These are phyloP conservation scores for Zhuqinia jingwanae DNA, from an alignment of 2,888 invertebrate species.

Conservation along the genomic window DNA sequence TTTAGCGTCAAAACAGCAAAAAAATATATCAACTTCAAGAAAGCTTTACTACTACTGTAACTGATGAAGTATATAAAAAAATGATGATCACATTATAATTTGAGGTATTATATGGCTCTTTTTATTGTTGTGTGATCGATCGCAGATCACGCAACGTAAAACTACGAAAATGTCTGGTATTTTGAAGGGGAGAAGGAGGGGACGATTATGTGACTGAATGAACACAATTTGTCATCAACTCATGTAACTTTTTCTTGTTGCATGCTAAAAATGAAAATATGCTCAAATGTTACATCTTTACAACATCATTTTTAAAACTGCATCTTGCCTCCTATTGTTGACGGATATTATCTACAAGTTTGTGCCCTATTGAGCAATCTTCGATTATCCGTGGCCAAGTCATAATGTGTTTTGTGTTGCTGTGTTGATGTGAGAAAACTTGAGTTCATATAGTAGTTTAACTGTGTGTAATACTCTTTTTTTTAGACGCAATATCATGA, in stretches of 20 bases:
- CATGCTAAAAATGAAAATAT: too few relatives aligned
- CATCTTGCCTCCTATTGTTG: not conserved
- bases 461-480: constrained; percentile 9
- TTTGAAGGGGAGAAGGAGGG: not conserved
- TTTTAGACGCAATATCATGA: constrained; percentile 10
- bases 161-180: constrained; percentile 13
- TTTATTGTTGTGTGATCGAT: not conserved
- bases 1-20: not conserved
- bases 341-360: not conserved
- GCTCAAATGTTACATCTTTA: not conserved
- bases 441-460: constrained; percentile 8
- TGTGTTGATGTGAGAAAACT: too few relatives aligned
- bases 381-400: constrained; percentile 66
- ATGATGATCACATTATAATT: not conserved
- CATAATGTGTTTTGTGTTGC: constrained; percentile 23
- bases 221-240: not conserved
- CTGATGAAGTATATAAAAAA: constrained; percentile 36
- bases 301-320: not conserved
- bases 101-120: not conserved
- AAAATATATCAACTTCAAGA: not conserved
- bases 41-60: constrained; percentile 4
- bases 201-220: constrained; percentile 5
- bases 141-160: constrained; percentile 30
- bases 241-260: too few relatives aligned
- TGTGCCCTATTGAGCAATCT: constrained; percentile 67